Evolutionary conservation across 1,140 invertebrate species (phyloP), one percentile per base, ranked within the genome.

Genomic region (Cydia splendana): DNA sequence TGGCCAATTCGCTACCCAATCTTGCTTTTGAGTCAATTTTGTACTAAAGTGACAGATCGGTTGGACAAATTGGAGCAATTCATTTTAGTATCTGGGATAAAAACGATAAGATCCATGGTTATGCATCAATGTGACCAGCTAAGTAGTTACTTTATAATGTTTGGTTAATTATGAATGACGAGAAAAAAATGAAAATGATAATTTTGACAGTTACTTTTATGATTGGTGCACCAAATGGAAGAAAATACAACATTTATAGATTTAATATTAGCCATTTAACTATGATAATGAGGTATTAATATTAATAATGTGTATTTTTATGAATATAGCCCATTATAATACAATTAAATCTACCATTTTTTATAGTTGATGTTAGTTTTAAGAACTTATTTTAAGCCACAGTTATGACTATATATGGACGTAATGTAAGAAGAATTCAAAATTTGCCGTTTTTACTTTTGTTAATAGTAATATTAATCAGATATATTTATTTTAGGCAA

Each of bases 401-500:
- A 71, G 30, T 71, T 75, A 75, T 38, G 51, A 62, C 42, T 34
- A 34, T 38, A 71, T 24, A 69, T 34, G 65, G n/a, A 38, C 15
- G 18, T 75, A 30, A 65, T 69, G 48, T 73, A 38, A 42, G 28
- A 62, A 65, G 28, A 62, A 65, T 73, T 62, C 45, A 30, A 71
- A 71, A 65, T 76, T 80, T 78, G 73, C 74, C 45, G 65, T 75
- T 76, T 80, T 80, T 77, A 77, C 78, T 78, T 77, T 85, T 80
- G 77, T 80, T 82, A 79, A 81, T 77, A 81, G 80, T 85, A 86
- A 86, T 81, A 75, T 77, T 85, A 80, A 81, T 83, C 80, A 88
- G 79, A 85, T 83, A 78, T 92, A 91, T 90, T 92, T 92, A 92
- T 92, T 91, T 62, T 87, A 85, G 84, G 85, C 78, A 75, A 81